Evolutionary conservation across 2,888 invertebrate species (phyloP).

Genomic region (Hypomecis punctinalis): DNA sequence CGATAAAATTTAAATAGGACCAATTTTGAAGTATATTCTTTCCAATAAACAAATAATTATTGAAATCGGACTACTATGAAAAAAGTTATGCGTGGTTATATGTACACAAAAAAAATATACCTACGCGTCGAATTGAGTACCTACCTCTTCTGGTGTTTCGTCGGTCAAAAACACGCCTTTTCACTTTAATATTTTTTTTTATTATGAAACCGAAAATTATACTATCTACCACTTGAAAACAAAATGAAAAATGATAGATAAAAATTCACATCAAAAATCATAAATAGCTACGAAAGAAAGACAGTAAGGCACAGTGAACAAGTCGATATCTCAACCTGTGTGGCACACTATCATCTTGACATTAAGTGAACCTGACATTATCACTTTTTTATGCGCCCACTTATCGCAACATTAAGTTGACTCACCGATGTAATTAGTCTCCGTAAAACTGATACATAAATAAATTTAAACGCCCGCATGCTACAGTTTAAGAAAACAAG

Average conservation of each 20-base stretch:
- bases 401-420: constrained; percentile 57
- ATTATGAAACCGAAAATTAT: too few relatives aligned
- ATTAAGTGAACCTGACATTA: constrained; percentile 41
- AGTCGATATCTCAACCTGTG: constrained; percentile 23
- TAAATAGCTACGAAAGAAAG: neutral
- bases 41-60: too few relatives aligned
- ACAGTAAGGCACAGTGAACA: neutral
- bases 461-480: constrained; percentile 55
- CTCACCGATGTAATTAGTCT: constrained; percentile 65
- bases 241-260: neutral
- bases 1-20: too few relatives aligned
- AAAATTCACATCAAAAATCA: neutral
- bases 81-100: too few relatives aligned
- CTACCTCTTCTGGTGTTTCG: too few relatives aligned
- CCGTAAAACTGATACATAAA: constrained; percentile 67
- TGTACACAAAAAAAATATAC: too few relatives aligned
- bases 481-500: constrained; percentile 44
- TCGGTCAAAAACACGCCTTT: too few relatives aligned
- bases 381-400: constrained; percentile 38
- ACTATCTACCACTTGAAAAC: neutral
- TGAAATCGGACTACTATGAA: too few relatives aligned
- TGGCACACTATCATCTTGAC: constrained; percentile 29
- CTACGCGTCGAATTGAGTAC: too few relatives aligned
- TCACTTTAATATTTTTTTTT: too few relatives aligned
- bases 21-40: too few relatives aligned